phyloP scores from a whole-genome alignment of 2,113 vertebrate genomes.

The Phalacrocorax aristotelis region DNA sequence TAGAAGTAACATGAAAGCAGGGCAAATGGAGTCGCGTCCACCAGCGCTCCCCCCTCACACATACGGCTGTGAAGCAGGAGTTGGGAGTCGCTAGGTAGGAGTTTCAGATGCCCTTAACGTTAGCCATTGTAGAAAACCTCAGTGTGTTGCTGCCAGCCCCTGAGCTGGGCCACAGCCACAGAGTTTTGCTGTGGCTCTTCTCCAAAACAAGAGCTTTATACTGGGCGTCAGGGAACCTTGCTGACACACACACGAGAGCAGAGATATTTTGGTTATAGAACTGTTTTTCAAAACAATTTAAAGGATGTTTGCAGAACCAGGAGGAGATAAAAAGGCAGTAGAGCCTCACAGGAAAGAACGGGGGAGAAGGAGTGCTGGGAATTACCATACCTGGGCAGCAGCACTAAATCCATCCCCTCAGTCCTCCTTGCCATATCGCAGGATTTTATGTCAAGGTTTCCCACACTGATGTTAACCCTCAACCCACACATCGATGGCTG shows the following conservation, averaged over 20 bases:
- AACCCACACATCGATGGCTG: neutral
- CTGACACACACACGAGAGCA: neutral
- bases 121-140: neutral
- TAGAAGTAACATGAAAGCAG: neutral
- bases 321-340: neutral
- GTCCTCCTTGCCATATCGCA: neutral
- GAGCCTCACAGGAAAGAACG: neutral
- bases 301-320: neutral
- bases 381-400: neutral
- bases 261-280: neutral
- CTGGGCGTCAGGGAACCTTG: neutral
- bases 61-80: neutral
- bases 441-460: slow-evolving; percentile 7
- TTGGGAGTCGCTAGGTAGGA: fast-evolving
- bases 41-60: neutral
- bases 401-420: neutral
- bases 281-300: neutral
- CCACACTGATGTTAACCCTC: neutral
- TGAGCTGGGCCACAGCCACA: neutral
- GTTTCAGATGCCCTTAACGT: neutral
- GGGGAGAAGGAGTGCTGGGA: neutral
- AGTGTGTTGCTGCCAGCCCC: neutral
- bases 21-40: fast-evolving
- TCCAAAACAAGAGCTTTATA: neutral
- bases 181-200: neutral